Percentiles rank a stretch among this genome's conserved stretches.
Conservation (phyloP, 2,797 vertebrate genomes). For the Anabacerthia variegaticeps region DNA sequence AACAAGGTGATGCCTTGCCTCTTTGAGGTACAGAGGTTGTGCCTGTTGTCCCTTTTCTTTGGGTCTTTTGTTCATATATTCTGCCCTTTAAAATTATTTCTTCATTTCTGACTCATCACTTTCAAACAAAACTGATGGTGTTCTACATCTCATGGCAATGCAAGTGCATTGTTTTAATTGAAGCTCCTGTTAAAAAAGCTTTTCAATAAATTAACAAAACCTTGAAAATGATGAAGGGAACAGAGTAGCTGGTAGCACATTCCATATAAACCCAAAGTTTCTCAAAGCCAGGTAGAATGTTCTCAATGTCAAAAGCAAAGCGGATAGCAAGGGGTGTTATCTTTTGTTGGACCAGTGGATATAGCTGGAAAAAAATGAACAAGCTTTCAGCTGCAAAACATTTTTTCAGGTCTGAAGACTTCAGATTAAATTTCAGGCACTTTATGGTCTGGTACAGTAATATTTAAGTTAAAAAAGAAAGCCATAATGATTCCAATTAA, state of each 20-base stretch:
- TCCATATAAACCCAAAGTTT: background rate
- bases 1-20: background rate
- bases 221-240: slow-evolving; percentile 4
- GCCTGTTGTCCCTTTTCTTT: background rate
- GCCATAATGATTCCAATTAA: slow-evolving; percentile 24
- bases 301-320: background rate
- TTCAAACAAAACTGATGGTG: background rate
- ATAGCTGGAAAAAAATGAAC: background rate
- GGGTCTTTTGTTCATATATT: background rate
- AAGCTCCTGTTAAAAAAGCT: slow-evolving; percentile 3
- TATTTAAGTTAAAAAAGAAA: background rate
- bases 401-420: slow-evolving; percentile 5
- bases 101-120: background rate
- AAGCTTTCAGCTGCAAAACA: background rate
- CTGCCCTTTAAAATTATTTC: background rate
- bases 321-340: background rate
- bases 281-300: background rate
- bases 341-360: background rate
- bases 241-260: background rate
- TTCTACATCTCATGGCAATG: background rate
- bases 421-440: slow-evolving; percentile 38
- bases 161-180: slow-evolving; percentile 27
- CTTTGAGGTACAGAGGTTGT: background rate
- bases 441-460: background rate
- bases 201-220: slow-evolving; percentile 31